Evolutionary conservation across 2,797 vertebrate genomes (phyloP).

Genomic region (Acridotheres tristis): DNA sequence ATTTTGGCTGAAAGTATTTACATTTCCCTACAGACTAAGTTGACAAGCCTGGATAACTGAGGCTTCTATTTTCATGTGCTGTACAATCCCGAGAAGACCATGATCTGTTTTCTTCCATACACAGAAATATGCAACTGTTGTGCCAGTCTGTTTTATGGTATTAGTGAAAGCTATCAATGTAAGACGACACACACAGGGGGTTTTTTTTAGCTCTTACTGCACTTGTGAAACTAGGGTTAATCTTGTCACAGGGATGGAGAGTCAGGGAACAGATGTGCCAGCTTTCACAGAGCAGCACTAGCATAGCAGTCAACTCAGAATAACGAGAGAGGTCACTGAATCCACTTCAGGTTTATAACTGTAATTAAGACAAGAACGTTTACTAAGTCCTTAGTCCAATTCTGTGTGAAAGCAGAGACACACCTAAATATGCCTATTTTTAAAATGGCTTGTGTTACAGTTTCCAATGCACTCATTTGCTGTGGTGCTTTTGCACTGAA

Average conservation of each 20-base stretch:
- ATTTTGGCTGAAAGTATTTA: slow-evolving; percentile 13
- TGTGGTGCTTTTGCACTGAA: neutral
- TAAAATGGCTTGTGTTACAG: neutral
- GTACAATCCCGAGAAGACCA: neutral
- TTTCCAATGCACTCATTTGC: neutral
- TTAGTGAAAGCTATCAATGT: neutral
- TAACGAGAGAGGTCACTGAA: neutral
- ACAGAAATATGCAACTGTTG: neutral
- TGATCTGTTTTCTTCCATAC: neutral
- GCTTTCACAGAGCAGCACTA: neutral
- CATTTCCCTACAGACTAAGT: neutral
- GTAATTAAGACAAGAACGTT: neutral
- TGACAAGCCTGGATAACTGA: neutral
- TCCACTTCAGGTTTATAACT: neutral
- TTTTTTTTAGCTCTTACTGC: neutral
- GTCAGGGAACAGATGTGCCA: neutral
- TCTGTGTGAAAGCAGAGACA: neutral
- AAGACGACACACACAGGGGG: neutral
- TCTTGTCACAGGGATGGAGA: neutral
- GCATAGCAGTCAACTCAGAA: neutral
- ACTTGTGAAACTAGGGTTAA: neutral
- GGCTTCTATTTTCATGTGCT: slow-evolving; percentile 12
- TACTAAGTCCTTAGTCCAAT: neutral
- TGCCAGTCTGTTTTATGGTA: neutral
- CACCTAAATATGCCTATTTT: neutral